phyloP scores from a whole-genome alignment of 2,113 vertebrate species.

The Rhizomys pruinosus region DNA sequence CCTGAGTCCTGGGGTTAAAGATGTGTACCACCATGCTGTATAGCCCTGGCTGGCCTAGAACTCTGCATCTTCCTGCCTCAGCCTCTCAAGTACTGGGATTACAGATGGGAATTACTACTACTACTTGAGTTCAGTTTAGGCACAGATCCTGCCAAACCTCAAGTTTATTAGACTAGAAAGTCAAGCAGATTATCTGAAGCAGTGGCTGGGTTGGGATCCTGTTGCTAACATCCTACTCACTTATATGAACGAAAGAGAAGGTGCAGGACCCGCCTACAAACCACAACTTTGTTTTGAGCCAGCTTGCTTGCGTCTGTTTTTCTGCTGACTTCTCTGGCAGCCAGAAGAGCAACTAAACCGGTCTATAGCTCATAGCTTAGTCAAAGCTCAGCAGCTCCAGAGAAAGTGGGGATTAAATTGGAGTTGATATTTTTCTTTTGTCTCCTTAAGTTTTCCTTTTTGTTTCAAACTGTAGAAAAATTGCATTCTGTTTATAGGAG shows the following conservation, averaged over 20 bases:
- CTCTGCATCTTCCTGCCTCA: not conserved
- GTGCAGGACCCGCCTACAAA: conserved; percentile 64
- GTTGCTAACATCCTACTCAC: conserved; percentile 75
- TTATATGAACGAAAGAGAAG: conserved; percentile 67
- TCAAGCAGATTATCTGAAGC: conserved; percentile 58
- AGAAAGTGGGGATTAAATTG: conserved; percentile 38
- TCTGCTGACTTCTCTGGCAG: conserved; percentile 75
- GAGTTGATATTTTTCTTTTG: conserved; percentile 10
- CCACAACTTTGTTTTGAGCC: conserved; percentile 73
- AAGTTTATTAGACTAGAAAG: conserved; percentile 61
- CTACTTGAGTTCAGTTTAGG: not conserved
- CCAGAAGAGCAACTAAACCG: conserved; percentile 64
- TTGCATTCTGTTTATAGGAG: not conserved
- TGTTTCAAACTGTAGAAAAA: not conserved
- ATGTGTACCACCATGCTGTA: not conserved
- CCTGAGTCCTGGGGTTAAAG: not conserved
- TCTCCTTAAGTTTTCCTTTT: conserved; percentile 42
- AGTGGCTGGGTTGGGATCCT: conserved; percentile 54
- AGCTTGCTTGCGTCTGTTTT: conserved; percentile 63
- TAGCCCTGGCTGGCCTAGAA: not conserved
- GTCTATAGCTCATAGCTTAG: conserved; percentile 51
- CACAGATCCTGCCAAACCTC: conserved; percentile 48
- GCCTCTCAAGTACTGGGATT: not conserved
- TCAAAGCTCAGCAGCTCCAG: not conserved
- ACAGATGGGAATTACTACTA: not conserved